phyloP scores from a whole-genome alignment of 2,113 vertebrate genomes.

The Paradisaea rubra region DNA sequence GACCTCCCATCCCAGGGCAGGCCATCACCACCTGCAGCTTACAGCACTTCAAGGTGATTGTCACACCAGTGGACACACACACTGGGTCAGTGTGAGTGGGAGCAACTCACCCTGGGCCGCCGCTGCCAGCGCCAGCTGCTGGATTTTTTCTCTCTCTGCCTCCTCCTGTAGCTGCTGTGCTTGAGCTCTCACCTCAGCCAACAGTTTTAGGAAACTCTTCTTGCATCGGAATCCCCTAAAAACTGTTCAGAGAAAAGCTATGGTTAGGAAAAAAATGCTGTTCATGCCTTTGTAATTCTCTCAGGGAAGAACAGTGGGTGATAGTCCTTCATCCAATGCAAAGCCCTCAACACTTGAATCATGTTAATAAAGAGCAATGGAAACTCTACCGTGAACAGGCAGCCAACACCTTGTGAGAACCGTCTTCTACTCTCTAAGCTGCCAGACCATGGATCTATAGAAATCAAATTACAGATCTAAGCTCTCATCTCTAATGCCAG shows the following conservation, averaged over 20 bases:
- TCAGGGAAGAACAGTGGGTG: neutral
- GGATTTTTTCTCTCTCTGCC: slow-evolving; percentile 45
- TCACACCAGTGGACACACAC: rapidly evolving
- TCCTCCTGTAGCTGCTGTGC: neutral
- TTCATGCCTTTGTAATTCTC: neutral
- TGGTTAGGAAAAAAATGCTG: neutral
- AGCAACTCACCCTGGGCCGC: slow-evolving; percentile 46
- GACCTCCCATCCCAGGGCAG: neutral
- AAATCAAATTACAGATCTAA: neutral
- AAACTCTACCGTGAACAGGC: neutral
- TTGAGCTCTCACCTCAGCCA: slow-evolving; percentile 45
- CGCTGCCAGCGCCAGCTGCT: slow-evolving; percentile 28
- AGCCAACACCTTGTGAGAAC: neutral
- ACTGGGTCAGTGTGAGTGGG: neutral
- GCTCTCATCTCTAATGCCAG: neutral
- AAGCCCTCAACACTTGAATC: neutral
- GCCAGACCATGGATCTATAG: neutral
- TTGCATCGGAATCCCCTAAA: slow-evolving; percentile 48
- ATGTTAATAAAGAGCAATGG: neutral
- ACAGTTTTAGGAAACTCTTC: slow-evolving; percentile 41
- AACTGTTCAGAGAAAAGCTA: neutral
- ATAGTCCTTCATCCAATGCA: neutral
- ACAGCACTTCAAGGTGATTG: neutral
- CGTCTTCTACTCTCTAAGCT: neutral
- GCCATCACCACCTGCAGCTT: neutral